These are phyloP conservation scores for Apodemus sylvaticus DNA, from an alignment of 2,113 vertebrate species.

Conservation along the genomic window DNA sequence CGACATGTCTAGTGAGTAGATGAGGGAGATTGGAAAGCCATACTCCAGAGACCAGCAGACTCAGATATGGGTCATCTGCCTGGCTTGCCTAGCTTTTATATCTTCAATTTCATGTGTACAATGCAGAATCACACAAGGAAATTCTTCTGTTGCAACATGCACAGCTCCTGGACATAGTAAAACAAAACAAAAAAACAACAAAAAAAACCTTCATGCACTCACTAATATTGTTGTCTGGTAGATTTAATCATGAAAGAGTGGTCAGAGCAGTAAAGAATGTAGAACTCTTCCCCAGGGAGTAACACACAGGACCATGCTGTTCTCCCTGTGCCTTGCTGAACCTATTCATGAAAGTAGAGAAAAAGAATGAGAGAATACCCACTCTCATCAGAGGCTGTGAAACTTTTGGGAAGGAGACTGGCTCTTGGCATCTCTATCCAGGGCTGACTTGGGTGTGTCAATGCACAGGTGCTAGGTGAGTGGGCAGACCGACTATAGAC, in stretches of 20 bases:
- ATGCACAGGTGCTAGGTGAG: neutral
- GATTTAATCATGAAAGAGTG: neutral
- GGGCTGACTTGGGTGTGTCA: accelerated
- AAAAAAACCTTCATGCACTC: accelerated
- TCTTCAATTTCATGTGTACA: neutral
- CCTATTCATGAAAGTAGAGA: neutral
- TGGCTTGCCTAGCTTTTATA: neutral
- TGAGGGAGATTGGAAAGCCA: neutral
- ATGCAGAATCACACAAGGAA: neutral
- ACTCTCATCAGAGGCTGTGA: neutral
- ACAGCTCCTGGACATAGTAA: neutral
- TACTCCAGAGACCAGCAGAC: neutral
- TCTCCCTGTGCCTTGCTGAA: too few species aligned
- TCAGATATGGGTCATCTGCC: accelerated
- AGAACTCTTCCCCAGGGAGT: accelerated
- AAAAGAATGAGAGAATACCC: accelerated
- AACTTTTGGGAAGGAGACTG: neutral
- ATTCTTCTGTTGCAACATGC: accelerated
- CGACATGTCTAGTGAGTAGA: neutral
- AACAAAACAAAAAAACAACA: too few species aligned
- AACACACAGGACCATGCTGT: accelerated
- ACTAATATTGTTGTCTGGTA: too few species aligned
- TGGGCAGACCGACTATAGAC: neutral
- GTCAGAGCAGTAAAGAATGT: neutral
- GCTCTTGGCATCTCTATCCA: neutral